phyloP scores from a whole-genome alignment of 2,888 invertebrate species.

The Nematopogon swammerdamellus region DNA sequence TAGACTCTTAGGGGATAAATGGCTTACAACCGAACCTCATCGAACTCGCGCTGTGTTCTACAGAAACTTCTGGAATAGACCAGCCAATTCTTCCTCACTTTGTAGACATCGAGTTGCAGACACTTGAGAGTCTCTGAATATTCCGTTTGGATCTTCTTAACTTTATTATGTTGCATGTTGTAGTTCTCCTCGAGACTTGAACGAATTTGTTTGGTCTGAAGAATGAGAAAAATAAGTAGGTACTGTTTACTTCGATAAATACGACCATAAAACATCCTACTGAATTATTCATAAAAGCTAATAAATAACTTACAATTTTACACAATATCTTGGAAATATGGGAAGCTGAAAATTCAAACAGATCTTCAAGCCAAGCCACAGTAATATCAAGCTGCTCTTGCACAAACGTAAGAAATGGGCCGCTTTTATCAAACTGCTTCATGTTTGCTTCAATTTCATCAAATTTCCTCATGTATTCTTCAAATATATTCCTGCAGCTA shows the following conservation, averaged over 20 bases:
- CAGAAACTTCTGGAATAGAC: constrained; percentile 17
- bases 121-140: constrained; percentile 14
- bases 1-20: no score
- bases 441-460: constrained; percentile 18
- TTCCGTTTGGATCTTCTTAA: constrained; percentile 14
- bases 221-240: no score
- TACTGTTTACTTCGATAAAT: no score
- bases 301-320: constrained; percentile 21
- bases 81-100: constrained; percentile 28
- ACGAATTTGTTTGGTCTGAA: constrained; percentile 17
- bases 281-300: not conserved
- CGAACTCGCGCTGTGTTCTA: no score
- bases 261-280: no score
- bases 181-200: constrained; percentile 27
- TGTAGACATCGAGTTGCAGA: constrained; percentile 25
- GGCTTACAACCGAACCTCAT: no score
- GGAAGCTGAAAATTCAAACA: constrained; percentile 22
- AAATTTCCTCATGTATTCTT: constrained; percentile 16
- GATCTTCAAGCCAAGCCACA: constrained; percentile 18
- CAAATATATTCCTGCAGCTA: constrained; percentile 17
- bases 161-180: constrained; percentile 20
- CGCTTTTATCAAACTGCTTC: constrained; percentile 19
- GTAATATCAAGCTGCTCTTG: constrained; percentile 10
- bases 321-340: constrained; percentile 22
- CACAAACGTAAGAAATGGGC: constrained; percentile 15